Percentiles rank a stretch among this genome's conserved stretches.
phyloP scores from a whole-genome alignment of 64 coral and sea anemone genomes.

The Astreopora myriophthalma region DNA sequence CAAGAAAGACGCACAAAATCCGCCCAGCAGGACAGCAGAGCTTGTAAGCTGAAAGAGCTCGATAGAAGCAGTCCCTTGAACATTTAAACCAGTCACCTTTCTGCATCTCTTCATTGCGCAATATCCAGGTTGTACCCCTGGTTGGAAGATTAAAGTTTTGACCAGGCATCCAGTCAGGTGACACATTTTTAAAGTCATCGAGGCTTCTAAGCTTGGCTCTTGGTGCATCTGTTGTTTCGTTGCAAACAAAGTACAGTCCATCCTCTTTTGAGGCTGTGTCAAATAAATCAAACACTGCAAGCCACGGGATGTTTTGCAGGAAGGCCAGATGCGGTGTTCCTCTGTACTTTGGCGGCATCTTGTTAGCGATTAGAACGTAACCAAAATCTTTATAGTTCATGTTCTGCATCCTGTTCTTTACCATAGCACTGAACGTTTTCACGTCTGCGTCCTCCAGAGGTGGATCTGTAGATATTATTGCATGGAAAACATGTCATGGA shows the following conservation, averaged over 20 bases:
- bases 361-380: slow-evolving; percentile 54
- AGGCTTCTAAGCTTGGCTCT: slow-evolving; percentile 38
- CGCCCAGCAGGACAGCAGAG: not conserved
- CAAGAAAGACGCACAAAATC: slow-evolving; percentile 47
- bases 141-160: slow-evolving; percentile 19
- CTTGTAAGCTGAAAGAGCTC: slow-evolving; percentile 47
- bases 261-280: slow-evolving; percentile 46
- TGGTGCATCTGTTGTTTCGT: slow-evolving; percentile 50
- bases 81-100: slow-evolving; percentile 59
- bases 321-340: slow-evolving; percentile 16
- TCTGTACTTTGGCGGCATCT: slow-evolving; percentile 43
- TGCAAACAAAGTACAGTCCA: slow-evolving; percentile 43
- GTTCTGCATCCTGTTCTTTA: slow-evolving; percentile 36
- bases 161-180: slow-evolving; percentile 10
- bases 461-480: not conserved
- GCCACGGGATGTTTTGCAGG: slow-evolving; percentile 70
- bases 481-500: not conserved
- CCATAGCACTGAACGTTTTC: not conserved
- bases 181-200: slow-evolving; percentile 27
- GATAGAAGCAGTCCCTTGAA: slow-evolving; percentile 39
- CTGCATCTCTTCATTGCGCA: slow-evolving; percentile 44
- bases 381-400: slow-evolving; percentile 47
- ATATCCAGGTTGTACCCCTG: slow-evolving; percentile 59
- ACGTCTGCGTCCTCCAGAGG: slow-evolving; percentile 23
- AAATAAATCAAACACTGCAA: slow-evolving; percentile 66